A percentile compares a stretch with the other conserved stretches of the same genome.
phyloP scores from a whole-genome alignment of 2,888 invertebrate genomes.

The Meteorus colon region DNA sequence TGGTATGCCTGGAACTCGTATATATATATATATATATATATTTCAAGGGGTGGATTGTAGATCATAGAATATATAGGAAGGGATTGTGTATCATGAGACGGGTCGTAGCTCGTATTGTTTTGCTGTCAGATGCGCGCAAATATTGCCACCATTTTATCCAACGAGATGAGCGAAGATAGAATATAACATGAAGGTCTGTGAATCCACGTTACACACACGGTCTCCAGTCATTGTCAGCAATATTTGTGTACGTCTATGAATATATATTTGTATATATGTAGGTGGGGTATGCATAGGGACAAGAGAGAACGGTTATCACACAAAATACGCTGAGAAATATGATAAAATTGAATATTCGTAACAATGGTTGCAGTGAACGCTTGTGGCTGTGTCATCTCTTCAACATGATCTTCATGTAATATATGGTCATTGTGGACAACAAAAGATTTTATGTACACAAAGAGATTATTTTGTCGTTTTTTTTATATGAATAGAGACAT shows the following conservation, averaged over 20 bases:
- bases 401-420: background rate
- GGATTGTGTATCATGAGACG: conserved; percentile 64
- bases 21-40: conserved; percentile 21
- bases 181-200: conserved; percentile 16
- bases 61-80: conserved; percentile 56
- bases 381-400: background rate
- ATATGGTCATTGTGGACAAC: background rate
- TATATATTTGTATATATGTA: background rate
- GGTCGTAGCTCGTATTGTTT: conserved; percentile 68
- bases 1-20: background rate
- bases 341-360: conserved; percentile 17
- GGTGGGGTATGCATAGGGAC: background rate
- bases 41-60: conserved; percentile 56
- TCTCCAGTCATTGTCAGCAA: background rate
- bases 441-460: background rate
- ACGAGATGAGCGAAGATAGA: conserved; percentile 49
- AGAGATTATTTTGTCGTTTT: background rate
- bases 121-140: conserved; percentile 69
- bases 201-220: conserved; percentile 18
- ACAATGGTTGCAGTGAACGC: background rate
- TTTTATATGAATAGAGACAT: too few relatives aligned
- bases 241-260: background rate
- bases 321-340: background rate
- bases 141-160: conserved; percentile 68
- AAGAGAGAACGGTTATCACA: background rate